These are phyloP conservation scores for Norana najaformis DNA, from an alignment of 2,888 invertebrate species.

Conservation along the genomic window DNA sequence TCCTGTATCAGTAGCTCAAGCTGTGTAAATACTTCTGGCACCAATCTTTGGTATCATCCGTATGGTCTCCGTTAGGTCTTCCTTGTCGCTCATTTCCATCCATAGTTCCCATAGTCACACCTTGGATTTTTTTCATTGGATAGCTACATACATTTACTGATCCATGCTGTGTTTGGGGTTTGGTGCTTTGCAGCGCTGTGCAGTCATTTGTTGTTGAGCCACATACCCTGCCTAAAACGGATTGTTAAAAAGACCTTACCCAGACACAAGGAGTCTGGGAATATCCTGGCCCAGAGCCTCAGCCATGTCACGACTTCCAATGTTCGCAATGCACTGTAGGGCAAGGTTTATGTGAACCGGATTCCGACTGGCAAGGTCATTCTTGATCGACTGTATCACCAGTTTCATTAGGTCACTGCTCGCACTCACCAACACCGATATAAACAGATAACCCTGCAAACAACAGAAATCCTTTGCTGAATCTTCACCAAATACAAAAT, in stretches of 20 bases:
- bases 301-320: constrained; percentile 99
- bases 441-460: constrained; percentile 91
- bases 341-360: constrained; percentile 98
- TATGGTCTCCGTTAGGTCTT: no score
- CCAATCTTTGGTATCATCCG: no score
- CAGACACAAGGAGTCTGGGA: constrained; percentile 94
- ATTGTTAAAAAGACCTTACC: constrained; percentile 67
- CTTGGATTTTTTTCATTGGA: no score
- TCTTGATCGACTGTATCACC: constrained; percentile 98
- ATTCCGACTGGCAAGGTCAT: constrained; percentile 89
- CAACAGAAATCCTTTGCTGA: neutral
- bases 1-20: no score
- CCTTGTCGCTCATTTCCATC: no score
- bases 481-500: neutral
- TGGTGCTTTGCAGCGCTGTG: no score
- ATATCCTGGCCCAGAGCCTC: constrained; percentile 97
- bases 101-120: no score
- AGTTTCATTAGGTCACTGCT: constrained; percentile 98
- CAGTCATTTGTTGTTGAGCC: neutral
- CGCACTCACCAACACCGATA: constrained; percentile 97
- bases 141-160: neutral
- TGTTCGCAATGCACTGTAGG: constrained; percentile 98
- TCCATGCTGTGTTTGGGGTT: neutral
- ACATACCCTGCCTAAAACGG: neutral
- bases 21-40: no score